phyloP scores from a whole-genome alignment of 2,888 invertebrate genomes.

The Dilophus febrilis region DNA sequence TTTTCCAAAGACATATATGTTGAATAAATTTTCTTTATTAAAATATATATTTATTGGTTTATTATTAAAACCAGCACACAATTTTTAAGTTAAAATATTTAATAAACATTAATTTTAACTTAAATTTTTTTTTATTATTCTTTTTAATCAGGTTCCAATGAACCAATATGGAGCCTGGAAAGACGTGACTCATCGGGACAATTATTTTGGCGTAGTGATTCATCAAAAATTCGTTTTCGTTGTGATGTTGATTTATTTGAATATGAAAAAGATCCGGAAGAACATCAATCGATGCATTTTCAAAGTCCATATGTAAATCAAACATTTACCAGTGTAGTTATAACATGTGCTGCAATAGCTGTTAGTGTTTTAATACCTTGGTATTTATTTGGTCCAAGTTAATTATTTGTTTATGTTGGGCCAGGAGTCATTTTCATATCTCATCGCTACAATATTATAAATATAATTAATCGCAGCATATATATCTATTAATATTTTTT shows the following conservation, averaged over 20 bases:
- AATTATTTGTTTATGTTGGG: background rate
- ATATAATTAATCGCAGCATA: too few species aligned
- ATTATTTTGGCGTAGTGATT: conserved; percentile 30
- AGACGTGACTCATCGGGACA: conserved; percentile 29
- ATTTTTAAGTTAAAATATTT: too few species aligned
- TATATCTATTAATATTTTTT: too few species aligned
- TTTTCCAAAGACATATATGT: too few species aligned
- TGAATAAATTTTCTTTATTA: too few species aligned
- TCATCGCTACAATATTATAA: too few species aligned
- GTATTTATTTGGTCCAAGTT: conserved; percentile 18
- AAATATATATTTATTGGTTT: too few species aligned
- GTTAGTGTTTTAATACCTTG: conserved; percentile 27
- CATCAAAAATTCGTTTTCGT: conserved; percentile 30
- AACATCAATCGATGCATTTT: conserved; percentile 17
- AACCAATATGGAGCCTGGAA: conserved; percentile 31
- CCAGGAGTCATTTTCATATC: too few species aligned
- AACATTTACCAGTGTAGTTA: conserved; percentile 21
- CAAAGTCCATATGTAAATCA: conserved; percentile 13
- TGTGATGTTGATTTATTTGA: conserved; percentile 31
- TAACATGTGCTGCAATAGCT: conserved; percentile 26
- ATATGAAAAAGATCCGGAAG: conserved; percentile 28
- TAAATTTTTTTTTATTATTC: background rate
- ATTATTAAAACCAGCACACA: too few species aligned
- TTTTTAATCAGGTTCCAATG: conserved; percentile 17
- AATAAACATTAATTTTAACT: too few species aligned